A percentile compares a stretch with the other conserved stretches of the same genome.
These are phyloP conservation scores for Alouatta palliata DNA, from an alignment of 2,113 vertebrate genomes.

Conservation along the genomic window DNA sequence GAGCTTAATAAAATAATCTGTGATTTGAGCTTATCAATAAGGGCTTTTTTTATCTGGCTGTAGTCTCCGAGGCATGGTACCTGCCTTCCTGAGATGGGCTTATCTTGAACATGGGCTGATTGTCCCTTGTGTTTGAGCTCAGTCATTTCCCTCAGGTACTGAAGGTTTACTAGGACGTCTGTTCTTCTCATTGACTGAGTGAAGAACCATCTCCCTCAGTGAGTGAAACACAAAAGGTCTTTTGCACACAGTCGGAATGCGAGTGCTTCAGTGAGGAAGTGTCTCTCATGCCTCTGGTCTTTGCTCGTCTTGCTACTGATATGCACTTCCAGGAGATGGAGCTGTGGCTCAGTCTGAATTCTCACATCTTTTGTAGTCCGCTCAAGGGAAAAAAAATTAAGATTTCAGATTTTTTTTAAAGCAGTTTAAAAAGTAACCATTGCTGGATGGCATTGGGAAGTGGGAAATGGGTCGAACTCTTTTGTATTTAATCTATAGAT, in stretches of 20 bases:
- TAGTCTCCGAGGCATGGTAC: accelerated
- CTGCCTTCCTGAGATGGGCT: accelerated
- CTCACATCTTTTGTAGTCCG: neutral
- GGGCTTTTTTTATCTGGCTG: neutral
- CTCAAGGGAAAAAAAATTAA: neutral
- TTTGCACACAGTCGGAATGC: neutral
- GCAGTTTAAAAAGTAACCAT: conserved; percentile 46
- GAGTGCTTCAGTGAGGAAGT: neutral
- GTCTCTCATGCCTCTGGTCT: accelerated
- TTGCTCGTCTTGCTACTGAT: neutral
- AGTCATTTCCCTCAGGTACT: neutral
- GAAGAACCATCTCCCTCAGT: neutral
- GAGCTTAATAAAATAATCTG: neutral
- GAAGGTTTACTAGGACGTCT: neutral
- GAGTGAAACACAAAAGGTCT: neutral
- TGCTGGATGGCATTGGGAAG: neutral
- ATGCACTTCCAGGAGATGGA: conserved; percentile 69
- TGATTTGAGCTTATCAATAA: neutral
- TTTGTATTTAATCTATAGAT: neutral
- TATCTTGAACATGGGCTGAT: accelerated
- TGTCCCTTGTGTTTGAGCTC: neutral
- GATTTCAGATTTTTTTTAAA: conserved; percentile 35
- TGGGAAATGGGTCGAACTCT: conserved; percentile 24
- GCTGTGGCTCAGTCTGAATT: conserved; percentile 55
- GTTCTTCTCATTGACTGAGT: neutral